These are phyloP conservation scores for Rugalucina vietnamica DNA, from an alignment of 2,888 invertebrate genomes.

Conservation along the genomic window DNA sequence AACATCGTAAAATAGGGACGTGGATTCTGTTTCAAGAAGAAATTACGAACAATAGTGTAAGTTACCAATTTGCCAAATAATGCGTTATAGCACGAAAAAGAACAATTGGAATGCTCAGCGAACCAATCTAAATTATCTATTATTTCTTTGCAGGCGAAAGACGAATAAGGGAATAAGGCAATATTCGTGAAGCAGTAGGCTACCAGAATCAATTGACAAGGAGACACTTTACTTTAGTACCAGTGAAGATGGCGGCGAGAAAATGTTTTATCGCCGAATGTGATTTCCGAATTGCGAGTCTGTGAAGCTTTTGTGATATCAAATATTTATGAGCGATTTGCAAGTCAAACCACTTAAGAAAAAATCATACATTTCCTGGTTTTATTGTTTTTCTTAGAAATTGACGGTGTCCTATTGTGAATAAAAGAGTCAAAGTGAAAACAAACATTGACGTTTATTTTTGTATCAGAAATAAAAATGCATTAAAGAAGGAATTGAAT, in stretches of 20 bases:
- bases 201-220: too few relatives aligned
- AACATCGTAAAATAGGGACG: too few relatives aligned
- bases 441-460: neutral
- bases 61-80: too few relatives aligned
- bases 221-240: too few relatives aligned
- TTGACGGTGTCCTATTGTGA: neutral
- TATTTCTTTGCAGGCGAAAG: too few relatives aligned
- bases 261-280: neutral
- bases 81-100: too few relatives aligned
- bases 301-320: neutral
- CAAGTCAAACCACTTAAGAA: neutral
- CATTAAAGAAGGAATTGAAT: neutral
- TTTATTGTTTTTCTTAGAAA: neutral
- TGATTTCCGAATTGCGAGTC: neutral
- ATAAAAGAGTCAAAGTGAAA: neutral
- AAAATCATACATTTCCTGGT: neutral
- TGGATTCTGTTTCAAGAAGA: too few relatives aligned
- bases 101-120: too few relatives aligned
- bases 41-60: too few relatives aligned
- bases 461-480: neutral
- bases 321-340: conserved; percentile 1
- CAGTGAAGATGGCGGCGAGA: neutral
- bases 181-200: too few relatives aligned
- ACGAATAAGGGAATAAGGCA: too few relatives aligned
- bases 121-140: too few relatives aligned